A percentile compares a stretch with the other conserved stretches of the same genome.
Evolutionary conservation across 2,113 vertebrate genomes (phyloP).

Genomic region (Mirounga angustirostris): DNA sequence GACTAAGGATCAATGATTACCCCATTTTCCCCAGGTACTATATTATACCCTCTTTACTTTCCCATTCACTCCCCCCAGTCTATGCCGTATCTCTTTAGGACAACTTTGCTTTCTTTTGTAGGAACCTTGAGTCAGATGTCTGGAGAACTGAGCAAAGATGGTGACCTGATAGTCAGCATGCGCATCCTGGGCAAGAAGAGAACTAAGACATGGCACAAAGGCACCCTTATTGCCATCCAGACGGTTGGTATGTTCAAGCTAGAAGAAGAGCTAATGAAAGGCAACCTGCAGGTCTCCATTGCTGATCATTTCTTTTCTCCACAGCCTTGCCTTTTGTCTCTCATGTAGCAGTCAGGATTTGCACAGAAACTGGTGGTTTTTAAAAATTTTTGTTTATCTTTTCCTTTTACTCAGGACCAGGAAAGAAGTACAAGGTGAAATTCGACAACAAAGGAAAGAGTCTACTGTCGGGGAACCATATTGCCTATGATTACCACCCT

Average conservation of each 20-base stretch:
- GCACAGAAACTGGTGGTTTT: background rate
- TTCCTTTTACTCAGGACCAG: slow-evolving; percentile 86
- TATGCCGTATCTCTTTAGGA: background rate
- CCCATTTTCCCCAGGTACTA: background rate
- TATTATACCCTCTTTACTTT: background rate
- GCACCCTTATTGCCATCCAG: slow-evolving; percentile 94
- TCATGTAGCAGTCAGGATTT: background rate
- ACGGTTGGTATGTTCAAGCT: slow-evolving; percentile 88
- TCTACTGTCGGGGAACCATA: slow-evolving; percentile 97
- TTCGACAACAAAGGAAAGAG: slow-evolving; percentile 99
- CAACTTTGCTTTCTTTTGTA: background rate
- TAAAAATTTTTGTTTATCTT: slow-evolving; percentile 24
- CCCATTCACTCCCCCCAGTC: background rate
- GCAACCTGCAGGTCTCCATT: background rate
- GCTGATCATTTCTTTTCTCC: background rate
- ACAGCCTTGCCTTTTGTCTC: background rate
- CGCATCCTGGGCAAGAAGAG: slow-evolving; percentile 97
- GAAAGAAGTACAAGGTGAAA: slow-evolving; percentile 97
- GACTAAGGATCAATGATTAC: background rate
- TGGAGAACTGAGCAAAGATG: slow-evolving; percentile 90
- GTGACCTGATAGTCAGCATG: slow-evolving; percentile 94
- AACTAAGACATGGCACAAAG: slow-evolving; percentile 98
- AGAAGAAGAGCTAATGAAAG: background rate
- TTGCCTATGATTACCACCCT: slow-evolving; percentile 97
- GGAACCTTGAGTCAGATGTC: slow-evolving; percentile 74